Conservation (phyloP, 2,888 invertebrate genomes). For the Operophtera brumata region DNA sequence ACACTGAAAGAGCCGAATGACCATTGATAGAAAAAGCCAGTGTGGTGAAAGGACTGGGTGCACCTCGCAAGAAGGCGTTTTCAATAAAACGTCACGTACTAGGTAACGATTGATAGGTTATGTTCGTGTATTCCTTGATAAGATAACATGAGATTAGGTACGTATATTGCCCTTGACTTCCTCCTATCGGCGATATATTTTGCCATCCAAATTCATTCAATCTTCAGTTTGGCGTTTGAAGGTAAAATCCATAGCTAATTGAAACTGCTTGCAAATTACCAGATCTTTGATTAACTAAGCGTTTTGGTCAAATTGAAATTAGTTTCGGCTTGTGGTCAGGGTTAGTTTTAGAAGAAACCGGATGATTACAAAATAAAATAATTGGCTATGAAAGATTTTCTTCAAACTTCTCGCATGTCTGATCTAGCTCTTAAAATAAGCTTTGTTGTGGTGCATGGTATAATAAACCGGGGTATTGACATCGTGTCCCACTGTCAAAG, state of each 20-base stretch:
- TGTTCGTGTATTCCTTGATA: conserved; percentile 20
- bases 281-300: conserved; percentile 33
- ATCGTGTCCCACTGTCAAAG: too few species aligned
- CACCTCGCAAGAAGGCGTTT: too few species aligned
- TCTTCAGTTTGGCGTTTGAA: conserved; percentile 1
- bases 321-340: conserved; percentile 47
- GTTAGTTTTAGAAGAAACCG: conserved; percentile 41
- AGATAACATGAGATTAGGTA: conserved; percentile 19
- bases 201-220: neutral
- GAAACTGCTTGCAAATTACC: conserved; percentile 29
- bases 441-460: too few species aligned
- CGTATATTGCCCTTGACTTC: conserved; percentile 7
- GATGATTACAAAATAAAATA: conserved; percentile 26
- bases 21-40: too few species aligned
- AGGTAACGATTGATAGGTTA: conserved; percentile 21
- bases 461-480: too few species aligned
- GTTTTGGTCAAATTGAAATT: conserved; percentile 44
- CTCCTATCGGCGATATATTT: neutral
- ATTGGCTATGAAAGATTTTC: neutral
- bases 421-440: too few species aligned
- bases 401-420: too few species aligned
- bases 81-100: neutral
- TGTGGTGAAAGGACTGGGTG: too few species aligned
- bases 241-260: conserved; percentile 24
- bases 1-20: too few species aligned